Evolutionary conservation across 2,888 invertebrate species (phyloP).

Genomic region (Hoplodrina ambigua): DNA sequence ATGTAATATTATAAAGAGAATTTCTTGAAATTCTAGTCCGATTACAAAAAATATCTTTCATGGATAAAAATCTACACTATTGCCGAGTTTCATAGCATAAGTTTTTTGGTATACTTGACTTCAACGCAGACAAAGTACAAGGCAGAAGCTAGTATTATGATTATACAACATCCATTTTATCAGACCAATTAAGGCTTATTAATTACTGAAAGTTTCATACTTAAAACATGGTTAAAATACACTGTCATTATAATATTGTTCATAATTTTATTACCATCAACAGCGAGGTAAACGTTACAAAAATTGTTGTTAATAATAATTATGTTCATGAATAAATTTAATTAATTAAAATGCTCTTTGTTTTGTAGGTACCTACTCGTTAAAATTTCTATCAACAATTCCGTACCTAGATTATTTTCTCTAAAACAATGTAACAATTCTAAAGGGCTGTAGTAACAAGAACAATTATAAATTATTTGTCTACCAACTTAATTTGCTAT

Average conservation of each 20-base stretch:
- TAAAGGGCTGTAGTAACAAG: constrained; percentile 31
- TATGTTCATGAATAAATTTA: constrained; percentile 16
- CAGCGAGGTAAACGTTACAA: background rate
- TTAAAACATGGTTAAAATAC: background rate
- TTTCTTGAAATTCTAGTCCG: too few relatives aligned
- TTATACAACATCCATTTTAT: too few relatives aligned
- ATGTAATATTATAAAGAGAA: too few relatives aligned
- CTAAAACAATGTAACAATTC: constrained; percentile 39
- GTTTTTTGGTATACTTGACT: too few relatives aligned
- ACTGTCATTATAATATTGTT: background rate
- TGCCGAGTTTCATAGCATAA: too few relatives aligned
- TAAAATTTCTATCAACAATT: constrained; percentile 32
- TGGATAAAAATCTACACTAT: too few relatives aligned
- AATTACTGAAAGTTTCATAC: too few relatives aligned
- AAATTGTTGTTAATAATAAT: background rate
- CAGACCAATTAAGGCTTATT: too few relatives aligned
- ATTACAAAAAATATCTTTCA: too few relatives aligned
- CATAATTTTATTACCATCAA: background rate
- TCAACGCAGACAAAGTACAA: too few relatives aligned
- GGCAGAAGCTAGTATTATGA: too few relatives aligned
- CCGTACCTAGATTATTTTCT: constrained; percentile 37
- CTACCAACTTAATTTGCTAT: constrained; percentile 24
- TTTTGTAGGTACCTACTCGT: constrained; percentile 8
- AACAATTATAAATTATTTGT: constrained; percentile 35
- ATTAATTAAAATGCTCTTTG: constrained; percentile 33